phyloP scores from a whole-genome alignment of 1,140 invertebrate genomes.

The Leptestheria dahalacensis region DNA sequence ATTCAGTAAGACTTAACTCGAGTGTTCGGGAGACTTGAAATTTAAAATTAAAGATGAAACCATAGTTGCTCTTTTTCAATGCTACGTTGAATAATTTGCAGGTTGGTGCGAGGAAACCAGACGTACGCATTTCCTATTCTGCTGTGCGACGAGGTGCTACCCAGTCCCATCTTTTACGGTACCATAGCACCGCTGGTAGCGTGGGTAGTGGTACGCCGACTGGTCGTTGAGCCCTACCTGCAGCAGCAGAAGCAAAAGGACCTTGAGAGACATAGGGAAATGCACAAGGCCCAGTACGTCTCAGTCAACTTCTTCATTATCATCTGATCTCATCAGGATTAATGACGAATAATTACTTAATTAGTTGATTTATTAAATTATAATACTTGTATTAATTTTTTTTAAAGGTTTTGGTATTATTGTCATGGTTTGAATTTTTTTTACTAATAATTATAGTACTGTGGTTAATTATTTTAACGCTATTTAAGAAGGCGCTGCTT shows the following conservation, averaged over 20 bases:
- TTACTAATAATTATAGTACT: no score
- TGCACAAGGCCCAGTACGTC: constrained; percentile 51
- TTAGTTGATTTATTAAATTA: no score
- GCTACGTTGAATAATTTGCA: constrained; percentile 33
- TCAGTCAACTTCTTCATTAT: no score
- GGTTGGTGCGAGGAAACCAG: constrained; percentile 70
- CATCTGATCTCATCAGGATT: background rate
- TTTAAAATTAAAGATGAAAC: background rate
- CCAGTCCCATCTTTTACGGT: constrained; percentile 82
- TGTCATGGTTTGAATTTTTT: no score
- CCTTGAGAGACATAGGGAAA: constrained; percentile 52
- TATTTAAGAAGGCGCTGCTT: no score
- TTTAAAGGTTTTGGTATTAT: no score
- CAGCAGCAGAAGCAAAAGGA: constrained; percentile 57
- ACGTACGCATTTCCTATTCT: constrained; percentile 78
- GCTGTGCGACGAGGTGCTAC: constrained; percentile 74
- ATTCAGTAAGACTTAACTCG: no score
- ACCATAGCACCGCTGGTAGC: constrained; percentile 67
- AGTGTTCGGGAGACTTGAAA: no score
- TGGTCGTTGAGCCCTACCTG: constrained; percentile 73
- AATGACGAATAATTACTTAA: no score
- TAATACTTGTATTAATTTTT: no score
- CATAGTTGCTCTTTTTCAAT: background rate
- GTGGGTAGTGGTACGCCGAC: constrained; percentile 64
- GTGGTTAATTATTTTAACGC: no score